Percentiles rank a stretch among this genome's conserved stretches.
phyloP scores from a whole-genome alignment of 2,888 invertebrate species.

The Geotrupes spiniger region DNA sequence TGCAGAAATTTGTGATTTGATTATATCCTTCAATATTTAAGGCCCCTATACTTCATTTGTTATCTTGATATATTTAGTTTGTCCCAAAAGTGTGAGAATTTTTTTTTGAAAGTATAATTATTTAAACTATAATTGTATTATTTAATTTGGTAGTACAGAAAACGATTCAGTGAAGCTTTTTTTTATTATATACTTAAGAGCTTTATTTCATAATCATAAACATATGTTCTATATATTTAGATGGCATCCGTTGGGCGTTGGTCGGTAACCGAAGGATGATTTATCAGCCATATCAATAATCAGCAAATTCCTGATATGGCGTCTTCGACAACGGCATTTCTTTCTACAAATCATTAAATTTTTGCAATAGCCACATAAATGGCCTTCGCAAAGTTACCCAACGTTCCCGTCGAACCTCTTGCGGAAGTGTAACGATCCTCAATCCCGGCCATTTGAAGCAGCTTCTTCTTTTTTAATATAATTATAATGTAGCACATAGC shows the following conservation, averaged over 20 bases:
- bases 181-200: conserved; percentile 6
- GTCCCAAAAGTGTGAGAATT: too few species aligned
- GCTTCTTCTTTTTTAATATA: too few species aligned
- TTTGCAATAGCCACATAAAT: conserved; percentile 98
- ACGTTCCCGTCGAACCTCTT: conserved; percentile 94
- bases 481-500: too few species aligned
- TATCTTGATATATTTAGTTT: too few species aligned
- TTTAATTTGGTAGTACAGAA: too few species aligned
- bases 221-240: conserved; percentile 29
- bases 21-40: too few species aligned
- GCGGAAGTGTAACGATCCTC: conserved; percentile 99
- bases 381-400: conserved; percentile 99
- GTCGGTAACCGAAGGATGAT: conserved; percentile 55
- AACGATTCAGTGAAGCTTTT: too few species aligned
- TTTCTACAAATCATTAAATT: conserved; percentile 98
- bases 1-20: too few species aligned
- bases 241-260: conserved; percentile 43
- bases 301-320: conserved; percentile 95
- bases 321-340: conserved; percentile 90
- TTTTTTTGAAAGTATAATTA: too few species aligned
- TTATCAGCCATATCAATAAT: conserved; percentile 75
- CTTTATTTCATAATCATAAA: conserved; percentile 13
- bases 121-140: too few species aligned
- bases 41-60: too few species aligned
- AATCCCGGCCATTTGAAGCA: conserved; percentile 98